phyloP scores from a whole-genome alignment of 2,113 vertebrate species.

The Pardalotus punctatus region DNA sequence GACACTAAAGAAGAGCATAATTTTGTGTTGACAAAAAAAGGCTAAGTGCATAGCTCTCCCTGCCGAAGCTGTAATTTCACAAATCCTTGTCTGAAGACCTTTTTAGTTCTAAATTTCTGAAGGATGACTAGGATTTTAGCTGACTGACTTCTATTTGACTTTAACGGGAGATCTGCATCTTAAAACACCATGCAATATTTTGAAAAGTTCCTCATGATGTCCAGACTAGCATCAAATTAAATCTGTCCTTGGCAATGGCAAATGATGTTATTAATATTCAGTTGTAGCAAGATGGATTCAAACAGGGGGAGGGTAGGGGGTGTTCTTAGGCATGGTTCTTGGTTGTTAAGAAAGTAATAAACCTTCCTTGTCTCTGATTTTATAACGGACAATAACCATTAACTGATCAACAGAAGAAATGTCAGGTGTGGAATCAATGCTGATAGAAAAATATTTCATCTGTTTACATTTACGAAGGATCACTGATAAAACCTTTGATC shows the following conservation, averaged over 20 bases:
- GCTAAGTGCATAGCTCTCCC: neutral
- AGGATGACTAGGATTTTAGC: conserved; percentile 3
- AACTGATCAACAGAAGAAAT: conserved; percentile 71
- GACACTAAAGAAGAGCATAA: neutral
- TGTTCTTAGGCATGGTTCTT: neutral
- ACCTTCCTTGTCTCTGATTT: conserved; percentile 56
- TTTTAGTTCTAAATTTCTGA: conserved; percentile 13
- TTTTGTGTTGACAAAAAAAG: conserved; percentile 1
- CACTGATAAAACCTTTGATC: conserved; percentile 76
- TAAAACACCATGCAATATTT: neutral
- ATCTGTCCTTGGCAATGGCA: conserved; percentile 40
- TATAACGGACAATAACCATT: conserved; percentile 71
- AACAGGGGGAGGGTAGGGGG: neutral
- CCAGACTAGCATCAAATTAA: conserved; percentile 4
- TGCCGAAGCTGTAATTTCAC: neutral
- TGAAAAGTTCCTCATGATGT: conserved; percentile 22
- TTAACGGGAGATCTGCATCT: conserved; percentile 30
- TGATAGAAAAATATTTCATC: conserved; percentile 69
- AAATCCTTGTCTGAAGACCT: conserved; percentile 13
- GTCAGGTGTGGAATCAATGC: conserved; percentile 72
- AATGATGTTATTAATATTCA: conserved; percentile 59
- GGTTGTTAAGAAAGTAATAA: conserved; percentile 63
- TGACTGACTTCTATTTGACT: conserved; percentile 50
- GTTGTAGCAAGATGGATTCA: conserved; percentile 38
- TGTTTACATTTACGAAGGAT: conserved; percentile 70